Conservation (phyloP, 2,888 invertebrate genomes). For the Hydrotaea diabolus region DNA sequence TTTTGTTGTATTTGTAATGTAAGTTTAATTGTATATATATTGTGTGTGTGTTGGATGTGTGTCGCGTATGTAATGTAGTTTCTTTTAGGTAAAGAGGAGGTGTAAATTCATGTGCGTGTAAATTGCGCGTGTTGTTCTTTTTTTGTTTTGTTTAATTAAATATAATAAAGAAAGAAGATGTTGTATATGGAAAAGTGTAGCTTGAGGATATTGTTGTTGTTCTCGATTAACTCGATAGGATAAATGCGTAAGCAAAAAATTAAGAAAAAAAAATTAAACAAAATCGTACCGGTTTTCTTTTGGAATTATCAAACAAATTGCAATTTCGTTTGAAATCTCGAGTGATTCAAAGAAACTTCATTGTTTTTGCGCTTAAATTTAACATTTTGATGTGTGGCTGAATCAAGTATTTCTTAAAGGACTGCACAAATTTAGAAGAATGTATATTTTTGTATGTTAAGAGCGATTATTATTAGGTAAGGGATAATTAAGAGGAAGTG, state of each 20-base stretch:
- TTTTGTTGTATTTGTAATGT: slow-evolving; percentile 54
- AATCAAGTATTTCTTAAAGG: background rate
- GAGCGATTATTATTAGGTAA: slow-evolving; percentile 8
- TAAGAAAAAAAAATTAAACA: background rate
- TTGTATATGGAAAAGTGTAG: slow-evolving; percentile 50
- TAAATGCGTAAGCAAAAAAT: background rate
- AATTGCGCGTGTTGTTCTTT: slow-evolving; percentile 70
- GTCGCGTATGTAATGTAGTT: slow-evolving; percentile 71
- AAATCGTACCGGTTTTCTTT: background rate
- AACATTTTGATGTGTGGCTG: background rate
- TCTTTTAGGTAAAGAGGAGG: slow-evolving; percentile 49
- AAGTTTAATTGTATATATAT: slow-evolving; percentile 68
- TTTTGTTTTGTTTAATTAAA: slow-evolving; percentile 47
- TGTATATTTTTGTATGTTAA: background rate
- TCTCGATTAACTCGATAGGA: background rate
- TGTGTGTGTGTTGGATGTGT: slow-evolving; percentile 72
- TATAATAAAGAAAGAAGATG: slow-evolving; percentile 36
- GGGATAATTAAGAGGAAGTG: background rate
- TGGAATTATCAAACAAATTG: background rate
- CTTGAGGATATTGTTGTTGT: slow-evolving; percentile 58
- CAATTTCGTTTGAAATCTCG: background rate
- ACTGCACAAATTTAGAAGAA: background rate
- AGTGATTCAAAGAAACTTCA: slow-evolving; percentile 4
- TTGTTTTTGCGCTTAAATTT: background rate
- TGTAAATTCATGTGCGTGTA: slow-evolving; percentile 68